A percentile compares a stretch with the other conserved stretches of the same genome.
phyloP scores from a whole-genome alignment of 1,140 invertebrate species.

The Pantala flavescens region DNA sequence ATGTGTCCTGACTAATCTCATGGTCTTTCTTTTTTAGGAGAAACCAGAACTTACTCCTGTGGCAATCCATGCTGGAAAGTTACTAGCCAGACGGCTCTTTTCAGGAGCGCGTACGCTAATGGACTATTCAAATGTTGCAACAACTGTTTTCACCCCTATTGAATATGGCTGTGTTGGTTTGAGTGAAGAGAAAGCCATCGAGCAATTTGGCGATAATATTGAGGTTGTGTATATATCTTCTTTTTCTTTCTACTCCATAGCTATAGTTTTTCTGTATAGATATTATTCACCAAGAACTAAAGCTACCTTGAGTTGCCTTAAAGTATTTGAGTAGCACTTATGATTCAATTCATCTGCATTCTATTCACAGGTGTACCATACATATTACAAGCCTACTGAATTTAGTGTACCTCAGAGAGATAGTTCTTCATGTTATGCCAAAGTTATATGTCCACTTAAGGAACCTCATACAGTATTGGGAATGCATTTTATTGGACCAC shows the following conservation, averaged over 20 bases:
- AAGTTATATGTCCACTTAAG: slow-evolving; percentile 55
- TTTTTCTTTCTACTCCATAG: not conserved
- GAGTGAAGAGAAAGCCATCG: slow-evolving; percentile 79
- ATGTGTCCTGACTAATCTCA: too few relatives aligned
- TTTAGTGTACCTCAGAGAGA: slow-evolving; percentile 82
- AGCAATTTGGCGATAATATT: slow-evolving; percentile 50
- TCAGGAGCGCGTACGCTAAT: slow-evolving; percentile 47
- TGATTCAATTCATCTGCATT: too few relatives aligned
- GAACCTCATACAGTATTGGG: slow-evolving; percentile 75
- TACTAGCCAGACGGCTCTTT: slow-evolving; percentile 68
- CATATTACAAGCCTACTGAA: slow-evolving; percentile 88
- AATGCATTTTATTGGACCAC: slow-evolving; percentile 89
- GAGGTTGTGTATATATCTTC: slow-evolving; percentile 40
- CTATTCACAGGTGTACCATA: slow-evolving; percentile 63
- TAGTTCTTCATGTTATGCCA: slow-evolving; percentile 66
- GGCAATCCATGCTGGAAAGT: slow-evolving; percentile 84
- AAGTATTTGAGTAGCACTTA: too few relatives aligned
- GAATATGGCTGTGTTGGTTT: slow-evolving; percentile 93
- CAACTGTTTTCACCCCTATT: slow-evolving; percentile 92
- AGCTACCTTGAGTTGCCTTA: too few relatives aligned
- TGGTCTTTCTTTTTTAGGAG: slow-evolving; percentile 41
- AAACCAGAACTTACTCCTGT: slow-evolving; percentile 94
- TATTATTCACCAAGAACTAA: too few relatives aligned
- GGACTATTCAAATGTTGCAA: slow-evolving; percentile 90
- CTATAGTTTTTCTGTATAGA: slow-evolving; percentile 17